phyloP scores from a whole-genome alignment of 2,888 invertebrate genomes.

The Gnatocerus cornutus region DNA sequence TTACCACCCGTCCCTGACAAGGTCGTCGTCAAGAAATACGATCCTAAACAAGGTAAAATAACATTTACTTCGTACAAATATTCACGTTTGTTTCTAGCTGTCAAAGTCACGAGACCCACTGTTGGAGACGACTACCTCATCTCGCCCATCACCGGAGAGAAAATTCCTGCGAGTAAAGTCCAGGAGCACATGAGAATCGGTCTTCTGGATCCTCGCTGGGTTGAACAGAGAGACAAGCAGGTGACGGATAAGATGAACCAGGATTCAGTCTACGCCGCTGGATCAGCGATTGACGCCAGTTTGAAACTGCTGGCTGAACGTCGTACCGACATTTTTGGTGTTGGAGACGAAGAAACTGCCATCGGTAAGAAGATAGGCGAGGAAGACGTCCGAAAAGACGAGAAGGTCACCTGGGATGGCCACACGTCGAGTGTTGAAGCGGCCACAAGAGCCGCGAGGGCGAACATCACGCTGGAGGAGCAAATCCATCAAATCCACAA shows the following conservation, averaged over 20 bases:
- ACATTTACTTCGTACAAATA: constrained; percentile 1
- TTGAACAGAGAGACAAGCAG: constrained; percentile 96
- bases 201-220: constrained; percentile 96
- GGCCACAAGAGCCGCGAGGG: constrained; percentile 93
- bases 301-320: constrained; percentile 97
- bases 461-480: constrained; percentile 96
- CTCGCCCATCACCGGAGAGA: constrained; percentile 98
- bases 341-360: constrained; percentile 98
- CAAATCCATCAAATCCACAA: constrained; percentile 98
- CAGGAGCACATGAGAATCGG: constrained; percentile 99
- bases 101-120: constrained; percentile 76
- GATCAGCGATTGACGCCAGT: constrained; percentile 95
- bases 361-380: constrained; percentile 99
- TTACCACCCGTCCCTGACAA: constrained; percentile 92
- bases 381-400: constrained; percentile 87
- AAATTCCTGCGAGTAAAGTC: constrained; percentile 97
- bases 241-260: constrained; percentile 95
- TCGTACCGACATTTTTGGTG: constrained; percentile 99
- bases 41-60: constrained; percentile 86
- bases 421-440: constrained; percentile 98
- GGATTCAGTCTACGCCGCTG: constrained; percentile 86
- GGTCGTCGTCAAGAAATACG: constrained; percentile 97
- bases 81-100: constrained; percentile 63
- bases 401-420: constrained; percentile 98
- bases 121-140: constrained; percentile 92